Conservation (phyloP, 2,888 invertebrate genomes). For the Spialia ferax region DNA sequence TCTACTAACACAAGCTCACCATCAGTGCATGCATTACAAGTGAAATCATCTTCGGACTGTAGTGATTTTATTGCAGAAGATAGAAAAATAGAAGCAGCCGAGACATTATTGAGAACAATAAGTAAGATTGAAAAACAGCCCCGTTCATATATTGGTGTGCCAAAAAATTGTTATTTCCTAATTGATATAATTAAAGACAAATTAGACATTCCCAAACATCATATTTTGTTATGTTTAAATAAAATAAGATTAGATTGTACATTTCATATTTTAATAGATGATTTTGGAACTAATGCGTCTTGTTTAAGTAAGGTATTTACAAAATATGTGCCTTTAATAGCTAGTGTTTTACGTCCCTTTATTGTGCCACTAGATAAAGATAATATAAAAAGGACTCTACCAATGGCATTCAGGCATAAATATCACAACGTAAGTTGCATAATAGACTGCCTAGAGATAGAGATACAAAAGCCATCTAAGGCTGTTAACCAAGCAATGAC, state of each 20-base stretch:
- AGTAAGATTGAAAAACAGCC: slow-evolving; percentile 43
- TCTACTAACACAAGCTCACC: slow-evolving; percentile 23
- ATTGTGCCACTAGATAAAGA: slow-evolving; percentile 44
- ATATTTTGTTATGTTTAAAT: slow-evolving; percentile 40
- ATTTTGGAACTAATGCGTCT: background rate
- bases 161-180: slow-evolving; percentile 29
- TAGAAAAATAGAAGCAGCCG: slow-evolving; percentile 36
- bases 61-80: slow-evolving; percentile 42
- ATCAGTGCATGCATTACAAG: slow-evolving; percentile 41
- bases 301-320: slow-evolving; percentile 10
- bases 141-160: slow-evolving; percentile 41
- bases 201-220: slow-evolving; percentile 28
- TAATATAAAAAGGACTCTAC: slow-evolving; percentile 42
- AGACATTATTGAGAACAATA: slow-evolving; percentile 10
- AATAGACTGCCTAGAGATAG: background rate
- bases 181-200: slow-evolving; percentile 26
- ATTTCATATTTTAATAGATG: slow-evolving; percentile 39
- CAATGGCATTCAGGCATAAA: slow-evolving; percentile 50
- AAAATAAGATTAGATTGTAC: slow-evolving; percentile 40
- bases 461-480: background rate
- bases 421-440: background rate
- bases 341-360: slow-evolving; percentile 46
- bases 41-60: slow-evolving; percentile 45
- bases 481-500: background rate
- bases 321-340: slow-evolving; percentile 46